These are phyloP conservation scores for Epizoanthus fatuus DNA, from an alignment of 92 coral and sea anemone species.

Conservation along the genomic window DNA sequence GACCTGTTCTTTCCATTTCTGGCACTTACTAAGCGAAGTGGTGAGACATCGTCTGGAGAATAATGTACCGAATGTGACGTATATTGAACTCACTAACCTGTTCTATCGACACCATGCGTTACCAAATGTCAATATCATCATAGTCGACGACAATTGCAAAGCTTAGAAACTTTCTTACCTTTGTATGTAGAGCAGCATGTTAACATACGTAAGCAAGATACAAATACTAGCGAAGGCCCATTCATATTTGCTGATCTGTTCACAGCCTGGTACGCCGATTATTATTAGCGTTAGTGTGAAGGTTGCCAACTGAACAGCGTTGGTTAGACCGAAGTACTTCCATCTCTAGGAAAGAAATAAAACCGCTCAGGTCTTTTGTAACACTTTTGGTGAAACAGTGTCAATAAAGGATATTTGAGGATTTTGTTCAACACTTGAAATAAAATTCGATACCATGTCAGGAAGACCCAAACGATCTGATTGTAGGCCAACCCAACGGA, in stretches of 20 bases:
- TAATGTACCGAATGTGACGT: too few relatives aligned
- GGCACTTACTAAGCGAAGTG: too few relatives aligned
- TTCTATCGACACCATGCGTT: not conserved
- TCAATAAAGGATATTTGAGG: too few relatives aligned
- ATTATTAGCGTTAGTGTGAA: not conserved
- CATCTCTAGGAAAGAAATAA: not conserved
- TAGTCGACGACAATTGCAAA: not conserved
- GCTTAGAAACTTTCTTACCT: not conserved
- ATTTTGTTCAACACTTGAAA: too few relatives aligned
- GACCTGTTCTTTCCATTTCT: too few relatives aligned
- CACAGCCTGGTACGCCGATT: not conserved
- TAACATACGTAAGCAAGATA: slow-evolving; percentile 11
- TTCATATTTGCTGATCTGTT: too few relatives aligned
- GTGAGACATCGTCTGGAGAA: too few relatives aligned
- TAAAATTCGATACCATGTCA: too few relatives aligned
- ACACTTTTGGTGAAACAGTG: too few relatives aligned
- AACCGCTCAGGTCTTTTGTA: not conserved
- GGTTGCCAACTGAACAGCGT: slow-evolving; percentile 38
- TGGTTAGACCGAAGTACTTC: slow-evolving; percentile 21
- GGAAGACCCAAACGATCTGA: too few relatives aligned
- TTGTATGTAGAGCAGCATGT: slow-evolving; percentile 37
- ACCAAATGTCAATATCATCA: not conserved
- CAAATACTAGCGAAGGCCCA: slow-evolving; percentile 9
- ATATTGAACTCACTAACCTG: not conserved
- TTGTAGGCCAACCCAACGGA: too few relatives aligned